A percentile compares a stretch with the other conserved stretches of the same genome.
phyloP scores from a whole-genome alignment of 2,113 vertebrate genomes.

The Eidolon helvum region DNA sequence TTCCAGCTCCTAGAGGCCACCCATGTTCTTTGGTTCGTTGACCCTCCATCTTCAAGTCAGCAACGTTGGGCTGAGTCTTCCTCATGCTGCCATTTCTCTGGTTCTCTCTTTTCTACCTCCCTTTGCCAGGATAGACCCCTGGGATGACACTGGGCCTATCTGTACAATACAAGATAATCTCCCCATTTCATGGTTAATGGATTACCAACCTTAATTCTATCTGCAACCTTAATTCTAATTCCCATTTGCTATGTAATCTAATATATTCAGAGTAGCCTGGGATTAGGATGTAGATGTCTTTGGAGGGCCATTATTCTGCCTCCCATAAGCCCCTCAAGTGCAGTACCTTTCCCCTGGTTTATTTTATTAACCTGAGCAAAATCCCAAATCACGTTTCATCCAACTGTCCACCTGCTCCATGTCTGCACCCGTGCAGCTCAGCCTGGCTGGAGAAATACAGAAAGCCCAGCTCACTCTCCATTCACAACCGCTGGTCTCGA shows the following conservation, averaged over 20 bases:
- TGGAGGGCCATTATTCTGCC: neutral
- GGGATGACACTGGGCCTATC: neutral
- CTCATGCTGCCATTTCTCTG: neutral
- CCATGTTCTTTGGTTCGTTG: neutral
- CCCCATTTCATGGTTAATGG: neutral
- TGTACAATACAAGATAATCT: neutral
- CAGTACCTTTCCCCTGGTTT: neutral
- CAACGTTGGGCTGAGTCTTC: neutral
- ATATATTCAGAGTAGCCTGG: neutral
- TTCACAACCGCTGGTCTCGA: rapidly evolving
- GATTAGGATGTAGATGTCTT: neutral
- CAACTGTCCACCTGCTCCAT: neutral
- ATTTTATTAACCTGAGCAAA: neutral
- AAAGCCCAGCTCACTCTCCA: neutral
- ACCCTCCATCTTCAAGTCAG: neutral
- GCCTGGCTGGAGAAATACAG: neutral
- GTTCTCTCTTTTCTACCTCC: neutral
- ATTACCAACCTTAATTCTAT: neutral
- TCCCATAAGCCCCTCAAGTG: neutral
- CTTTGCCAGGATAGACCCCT: neutral
- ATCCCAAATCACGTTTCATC: neutral
- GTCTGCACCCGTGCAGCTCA: rapidly evolving
- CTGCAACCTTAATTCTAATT: neutral
- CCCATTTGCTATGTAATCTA: neutral
- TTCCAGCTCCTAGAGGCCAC: neutral